phyloP scores from a whole-genome alignment of 2,888 invertebrate genomes.

The Branchellion lobata region DNA sequence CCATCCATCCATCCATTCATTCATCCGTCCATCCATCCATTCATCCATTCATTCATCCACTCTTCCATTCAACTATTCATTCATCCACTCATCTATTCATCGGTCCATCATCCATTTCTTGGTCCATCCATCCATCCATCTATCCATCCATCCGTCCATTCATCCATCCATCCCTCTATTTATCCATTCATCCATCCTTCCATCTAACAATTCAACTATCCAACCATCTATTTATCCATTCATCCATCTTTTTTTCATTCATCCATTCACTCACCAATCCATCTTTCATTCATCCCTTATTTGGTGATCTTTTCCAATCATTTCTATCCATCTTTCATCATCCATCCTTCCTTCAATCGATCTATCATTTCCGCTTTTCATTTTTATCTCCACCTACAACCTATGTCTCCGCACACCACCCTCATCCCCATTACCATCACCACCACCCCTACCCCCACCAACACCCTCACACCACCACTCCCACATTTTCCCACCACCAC shows the following conservation, averaged over 20 bases:
- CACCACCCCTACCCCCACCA: no score
- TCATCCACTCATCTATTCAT: neutral
- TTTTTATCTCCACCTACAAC: no score
- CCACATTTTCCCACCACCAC: no score
- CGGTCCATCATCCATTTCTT: neutral
- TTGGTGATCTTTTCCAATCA: neutral
- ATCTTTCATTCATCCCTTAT: neutral
- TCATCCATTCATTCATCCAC: neutral
- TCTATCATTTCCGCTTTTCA: no score
- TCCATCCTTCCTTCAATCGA: no score
- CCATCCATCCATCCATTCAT: constrained; percentile 30
- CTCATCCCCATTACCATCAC: no score
- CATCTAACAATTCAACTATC: neutral
- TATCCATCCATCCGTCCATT: neutral
- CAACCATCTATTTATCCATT: neutral
- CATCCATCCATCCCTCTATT: constrained; percentile 2
- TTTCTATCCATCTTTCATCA: neutral
- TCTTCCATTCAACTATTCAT: neutral
- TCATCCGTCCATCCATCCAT: constrained; percentile 12
- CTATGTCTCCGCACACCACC: no score
- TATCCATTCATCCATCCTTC: neutral
- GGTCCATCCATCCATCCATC: neutral
- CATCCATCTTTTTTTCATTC: neutral
- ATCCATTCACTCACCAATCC: neutral
- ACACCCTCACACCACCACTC: no score